Base-by-base conservation (phyloP, 2,113 vertebrate species). In the Noctilio leporinus region DNA sequence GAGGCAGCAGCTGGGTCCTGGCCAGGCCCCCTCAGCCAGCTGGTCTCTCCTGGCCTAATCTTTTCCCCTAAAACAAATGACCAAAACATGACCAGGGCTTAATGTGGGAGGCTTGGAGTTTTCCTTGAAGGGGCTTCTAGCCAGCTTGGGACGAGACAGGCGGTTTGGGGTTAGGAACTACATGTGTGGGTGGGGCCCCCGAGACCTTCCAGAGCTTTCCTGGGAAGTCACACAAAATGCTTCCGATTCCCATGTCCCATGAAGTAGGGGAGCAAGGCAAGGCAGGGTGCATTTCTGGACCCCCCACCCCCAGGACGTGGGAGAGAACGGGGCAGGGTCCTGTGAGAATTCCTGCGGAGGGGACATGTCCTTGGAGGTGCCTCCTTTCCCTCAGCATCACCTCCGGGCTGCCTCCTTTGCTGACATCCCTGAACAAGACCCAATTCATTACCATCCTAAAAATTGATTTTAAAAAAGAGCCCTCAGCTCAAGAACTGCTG, bases 391-490 rank as follows among this genome's bases (percentile, higher is more conserved):
- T 53, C 62, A 2, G 4, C 1, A 78, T 43, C 84, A 62, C 35
- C 65, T 81, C 1, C 1, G 38, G 47, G 83, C 69, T n/a, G 55
- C 30, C 43, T 17, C 47, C 40, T 91, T 78, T 49, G n/a, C 38
- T 67, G 95, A 70, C 75, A n/a, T 95, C 94, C 95, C 35, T 8
- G 28, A 59, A 77, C 10, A 53, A 86, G 90, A 77, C 80, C 86
- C 75, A 65, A 77, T 89, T 96, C 0, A 83, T 94, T 76, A 84
- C 45, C 73, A 0, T 91, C 89, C 95, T 35, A 83, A 95, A 81
- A 91, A 94, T 0, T 49, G 85, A 90, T 87, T 90, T 22, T 49
- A 30, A 35, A 22, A 47, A 43, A 69, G 91, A 87, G 75, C 47
- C 94, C 78, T 55, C 78, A 57, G 93, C 91, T 97, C 80, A 67